Conservation (phyloP, 2,888 invertebrate species). For the Steromphala cineraria region DNA sequence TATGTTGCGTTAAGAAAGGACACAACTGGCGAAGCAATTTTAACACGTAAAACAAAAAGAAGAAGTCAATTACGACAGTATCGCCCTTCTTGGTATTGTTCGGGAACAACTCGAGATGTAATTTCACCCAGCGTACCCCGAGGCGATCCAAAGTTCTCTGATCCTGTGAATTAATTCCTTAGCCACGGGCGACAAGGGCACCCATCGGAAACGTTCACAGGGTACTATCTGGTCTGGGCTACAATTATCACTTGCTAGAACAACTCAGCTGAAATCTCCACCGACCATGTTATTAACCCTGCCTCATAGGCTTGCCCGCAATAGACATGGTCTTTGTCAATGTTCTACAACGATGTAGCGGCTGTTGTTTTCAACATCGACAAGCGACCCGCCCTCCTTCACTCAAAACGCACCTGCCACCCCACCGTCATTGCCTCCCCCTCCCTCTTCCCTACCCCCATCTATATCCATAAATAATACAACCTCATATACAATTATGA, state of each 20-base stretch:
- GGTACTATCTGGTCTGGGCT: not conserved
- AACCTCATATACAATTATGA: no score
- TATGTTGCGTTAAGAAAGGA: not conserved
- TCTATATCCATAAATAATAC: no score
- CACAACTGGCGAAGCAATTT: not conserved
- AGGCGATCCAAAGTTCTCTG: not conserved
- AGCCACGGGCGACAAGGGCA: not conserved
- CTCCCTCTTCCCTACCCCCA: no score
- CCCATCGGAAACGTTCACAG: slow-evolving; percentile 16
- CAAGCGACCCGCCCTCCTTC: not conserved
- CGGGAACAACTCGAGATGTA: not conserved
- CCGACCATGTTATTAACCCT: slow-evolving; percentile 7
- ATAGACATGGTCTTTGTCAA: slow-evolving; percentile 3
- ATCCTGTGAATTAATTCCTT: slow-evolving; percentile 10
- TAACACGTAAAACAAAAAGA: not conserved
- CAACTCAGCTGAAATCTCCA: slow-evolving; percentile 8
- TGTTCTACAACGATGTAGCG: not conserved
- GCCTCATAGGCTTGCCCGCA: not conserved
- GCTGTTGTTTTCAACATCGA: not conserved
- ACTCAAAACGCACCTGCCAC: not conserved
- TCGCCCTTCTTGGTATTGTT: not conserved
- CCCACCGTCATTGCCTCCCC: no score
- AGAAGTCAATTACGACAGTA: not conserved
- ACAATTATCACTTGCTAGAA: slow-evolving; percentile 8
- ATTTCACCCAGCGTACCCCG: not conserved